phyloP scores from a whole-genome alignment of 1,140 invertebrate genomes.

The Rhyacophila brunnea region DNA sequence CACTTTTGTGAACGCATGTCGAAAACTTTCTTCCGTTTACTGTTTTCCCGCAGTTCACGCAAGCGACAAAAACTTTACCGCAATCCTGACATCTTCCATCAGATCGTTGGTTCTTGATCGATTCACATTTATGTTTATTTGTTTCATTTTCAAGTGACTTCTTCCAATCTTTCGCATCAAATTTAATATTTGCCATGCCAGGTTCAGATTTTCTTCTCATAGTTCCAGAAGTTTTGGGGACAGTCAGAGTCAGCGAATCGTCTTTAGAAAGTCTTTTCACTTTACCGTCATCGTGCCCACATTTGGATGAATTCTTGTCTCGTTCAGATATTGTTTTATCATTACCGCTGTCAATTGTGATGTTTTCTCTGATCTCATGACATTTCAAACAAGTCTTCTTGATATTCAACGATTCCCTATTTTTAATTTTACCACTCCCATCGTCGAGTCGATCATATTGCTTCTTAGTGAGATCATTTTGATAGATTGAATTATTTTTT shows the following conservation, averaged over 20 bases:
- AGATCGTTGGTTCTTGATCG: conserved; percentile 7
- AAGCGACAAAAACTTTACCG: conserved; percentile 4
- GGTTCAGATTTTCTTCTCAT: conserved; percentile 75
- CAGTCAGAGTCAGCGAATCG: conserved; percentile 49
- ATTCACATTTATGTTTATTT: conserved; percentile 1
- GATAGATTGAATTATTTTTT: conserved; percentile 1
- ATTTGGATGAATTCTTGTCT: background rate
- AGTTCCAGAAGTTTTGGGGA: conserved; percentile 56
- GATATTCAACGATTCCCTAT: conserved; percentile 35
- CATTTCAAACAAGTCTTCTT: conserved; percentile 53
- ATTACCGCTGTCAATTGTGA: conserved; percentile 40
- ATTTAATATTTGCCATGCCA: conserved; percentile 47
- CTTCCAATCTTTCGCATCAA: conserved; percentile 26
- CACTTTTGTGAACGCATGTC: background rate
- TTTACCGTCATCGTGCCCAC: conserved; percentile 5
- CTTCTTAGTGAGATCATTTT: conserved; percentile 17
- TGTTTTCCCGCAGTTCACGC: conserved; percentile 4
- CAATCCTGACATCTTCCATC: conserved; percentile 12
- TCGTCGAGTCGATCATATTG: conserved; percentile 20
- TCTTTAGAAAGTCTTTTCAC: conserved; percentile 43
- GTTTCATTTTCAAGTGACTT: conserved; percentile 16
- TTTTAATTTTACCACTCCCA: conserved; percentile 10
- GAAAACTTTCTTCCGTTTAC: background rate
- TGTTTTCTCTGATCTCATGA: conserved; percentile 53
- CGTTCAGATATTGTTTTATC: conserved; percentile 28